A percentile compares a stretch with the other conserved stretches of the same genome.
These are phyloP conservation scores for Xylota segnis DNA, from an alignment of 2,888 invertebrate genomes.

Conservation along the genomic window DNA sequence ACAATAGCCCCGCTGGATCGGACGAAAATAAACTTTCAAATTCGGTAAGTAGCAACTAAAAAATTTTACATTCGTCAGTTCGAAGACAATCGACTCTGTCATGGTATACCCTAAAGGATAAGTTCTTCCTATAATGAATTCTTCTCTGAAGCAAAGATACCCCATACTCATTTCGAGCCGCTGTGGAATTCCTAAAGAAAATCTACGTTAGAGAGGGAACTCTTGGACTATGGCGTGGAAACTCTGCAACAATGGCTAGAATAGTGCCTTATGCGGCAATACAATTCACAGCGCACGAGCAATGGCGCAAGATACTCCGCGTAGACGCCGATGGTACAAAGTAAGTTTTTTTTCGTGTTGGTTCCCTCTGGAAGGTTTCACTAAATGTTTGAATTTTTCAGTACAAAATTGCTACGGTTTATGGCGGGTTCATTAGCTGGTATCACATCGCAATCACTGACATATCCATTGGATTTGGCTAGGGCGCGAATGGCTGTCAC, in stretches of 20 bases:
- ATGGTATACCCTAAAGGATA: constrained; percentile 1
- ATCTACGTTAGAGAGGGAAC: constrained; percentile 92
- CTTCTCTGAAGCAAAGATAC: constrained; percentile 85
- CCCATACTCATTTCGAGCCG: constrained; percentile 90
- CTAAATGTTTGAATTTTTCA: constrained; percentile 67
- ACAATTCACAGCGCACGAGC: constrained; percentile 99
- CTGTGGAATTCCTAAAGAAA: constrained; percentile 88
- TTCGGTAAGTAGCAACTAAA: constrained; percentile 85
- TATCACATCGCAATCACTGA: constrained; percentile 95
- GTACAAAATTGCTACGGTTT: constrained; percentile 85
- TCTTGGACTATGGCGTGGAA: constrained; percentile 96
- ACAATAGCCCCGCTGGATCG: constrained; percentile 98
- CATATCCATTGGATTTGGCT: constrained; percentile 98
- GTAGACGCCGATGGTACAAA: constrained; percentile 87
- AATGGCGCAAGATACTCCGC: constrained; percentile 93
- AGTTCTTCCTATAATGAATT: constrained; percentile 67
- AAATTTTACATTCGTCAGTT: constrained; percentile 39
- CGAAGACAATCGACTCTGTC: neutral
- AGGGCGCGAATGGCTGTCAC: constrained; percentile 99
- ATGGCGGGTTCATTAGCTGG: constrained; percentile 98
- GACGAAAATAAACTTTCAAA: constrained; percentile 99
- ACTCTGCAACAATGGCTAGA: constrained; percentile 98
- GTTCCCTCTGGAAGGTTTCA: neutral
- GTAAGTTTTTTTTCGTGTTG: constrained; percentile 82
- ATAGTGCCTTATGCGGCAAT: constrained; percentile 99